Base-by-base conservation (phyloP, 2,797 vertebrate species). In the Danio aesculapii region DNA sequence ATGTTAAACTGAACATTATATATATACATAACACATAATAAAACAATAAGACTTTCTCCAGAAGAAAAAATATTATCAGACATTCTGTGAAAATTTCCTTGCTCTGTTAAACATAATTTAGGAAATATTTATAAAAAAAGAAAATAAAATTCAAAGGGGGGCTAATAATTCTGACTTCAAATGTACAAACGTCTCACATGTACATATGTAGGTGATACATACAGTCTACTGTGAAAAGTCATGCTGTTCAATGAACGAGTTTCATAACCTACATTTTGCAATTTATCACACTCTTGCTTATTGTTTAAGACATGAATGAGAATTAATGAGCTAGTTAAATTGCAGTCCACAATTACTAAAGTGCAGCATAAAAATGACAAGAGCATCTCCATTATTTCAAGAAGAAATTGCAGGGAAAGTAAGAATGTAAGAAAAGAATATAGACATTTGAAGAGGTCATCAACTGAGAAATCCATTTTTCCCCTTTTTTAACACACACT, bases 311-410 rank as follows among this genome's bases (percentile, higher is more conserved):
- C 19, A 50, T 69, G 66, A 52, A 69, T 39, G 47, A 21, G 13
- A 68, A 68, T 68, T 69, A 69, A 69, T 69, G 47, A 53, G 49
- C 49, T 53, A 12, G 21, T 69, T 69, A 53, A 53, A 69, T 50
- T 69, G 39, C 21, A 47, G 11, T 17, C 46, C 64, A 46, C n/a
- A 67, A 67, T 67, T 21, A 67, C n/a, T 46, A 67, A 67, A 67
- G 10, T 19, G 64, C 10, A 67, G 64, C 64, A 67, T 67, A 49
- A 67, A 46, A 67, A 67, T 19, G n/a, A 66, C 63, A 46, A 17
- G n/a, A 66, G n/a, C 63, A 46, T 67, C 43, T 67, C 44, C 11
- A 67, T 49, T 67, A 67, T 67, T 47, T 67, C 11, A 7, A 49
- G 44, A 49, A 19, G n/a, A 66, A 67, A 47, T 21, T 17, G 17